A percentile compares a stretch with the other conserved stretches of the same genome.
Conservation (phyloP, 2,113 vertebrate species). For the Octodon degus region DNA sequence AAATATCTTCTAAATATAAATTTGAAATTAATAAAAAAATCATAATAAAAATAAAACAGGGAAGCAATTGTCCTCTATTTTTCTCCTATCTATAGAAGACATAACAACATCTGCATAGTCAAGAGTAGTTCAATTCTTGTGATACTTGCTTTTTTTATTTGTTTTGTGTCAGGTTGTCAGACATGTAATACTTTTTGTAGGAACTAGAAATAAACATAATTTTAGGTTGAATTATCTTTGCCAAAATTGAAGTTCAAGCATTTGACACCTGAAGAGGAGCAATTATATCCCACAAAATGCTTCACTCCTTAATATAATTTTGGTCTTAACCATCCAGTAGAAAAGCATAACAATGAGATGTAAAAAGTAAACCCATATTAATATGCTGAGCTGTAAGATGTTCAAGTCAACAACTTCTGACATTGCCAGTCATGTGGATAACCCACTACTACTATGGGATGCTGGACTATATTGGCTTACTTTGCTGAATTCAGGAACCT, state of each 20-base stretch:
- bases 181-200: neutral
- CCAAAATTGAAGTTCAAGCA: neutral
- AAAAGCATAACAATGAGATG: too few relatives aligned
- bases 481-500: too few relatives aligned
- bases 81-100: neutral
- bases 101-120: neutral
- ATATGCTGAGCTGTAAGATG: too few relatives aligned
- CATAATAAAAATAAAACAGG: neutral
- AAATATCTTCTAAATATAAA: constrained; percentile 36
- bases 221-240: neutral
- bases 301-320: neutral
- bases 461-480: too few relatives aligned
- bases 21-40: neutral
- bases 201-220: neutral
- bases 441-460: too few relatives aligned
- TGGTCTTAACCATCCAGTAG: too few relatives aligned
- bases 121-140: neutral
- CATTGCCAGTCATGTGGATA: too few relatives aligned
- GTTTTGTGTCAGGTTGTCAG: neutral
- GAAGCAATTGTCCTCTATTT: neutral
- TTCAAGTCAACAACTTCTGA: too few relatives aligned
- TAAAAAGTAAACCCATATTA: too few relatives aligned
- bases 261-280: neutral
- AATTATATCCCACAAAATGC: neutral
- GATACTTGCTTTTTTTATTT: neutral